A percentile compares a stretch with the other conserved stretches of the same genome.
phyloP scores from a whole-genome alignment of 2,888 invertebrate genomes.

The Cephus spinipes region DNA sequence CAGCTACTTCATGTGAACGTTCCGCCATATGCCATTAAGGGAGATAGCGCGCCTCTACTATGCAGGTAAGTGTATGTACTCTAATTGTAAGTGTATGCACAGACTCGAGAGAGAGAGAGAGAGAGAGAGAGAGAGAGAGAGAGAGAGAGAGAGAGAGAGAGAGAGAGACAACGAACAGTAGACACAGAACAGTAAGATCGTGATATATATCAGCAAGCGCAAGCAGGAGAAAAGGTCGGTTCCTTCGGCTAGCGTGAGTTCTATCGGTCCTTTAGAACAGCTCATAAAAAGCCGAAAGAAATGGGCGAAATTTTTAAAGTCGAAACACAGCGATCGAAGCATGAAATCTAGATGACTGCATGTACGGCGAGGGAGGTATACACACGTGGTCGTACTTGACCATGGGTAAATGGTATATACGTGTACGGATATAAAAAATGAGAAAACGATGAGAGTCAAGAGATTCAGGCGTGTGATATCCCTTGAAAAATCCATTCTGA shows the following conservation, averaged over 20 bases:
- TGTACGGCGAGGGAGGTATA: no score
- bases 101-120: background rate
- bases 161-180: background rate
- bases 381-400: no score
- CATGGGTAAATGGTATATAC: no score
- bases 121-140: no score
- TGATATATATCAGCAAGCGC: background rate
- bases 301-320: background rate
- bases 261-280: background rate
- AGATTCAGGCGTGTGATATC: no score
- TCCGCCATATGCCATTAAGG: constrained; percentile 64
- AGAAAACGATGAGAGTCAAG: no score
- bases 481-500: background rate
- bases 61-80: constrained; percentile 62
- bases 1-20: constrained; percentile 64
- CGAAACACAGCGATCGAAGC: no score
- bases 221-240: background rate
- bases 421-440: no score
- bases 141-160: no score
- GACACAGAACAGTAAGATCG: background rate
- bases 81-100: background rate
- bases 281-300: no score
- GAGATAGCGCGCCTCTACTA: constrained; percentile 64
- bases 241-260: background rate
- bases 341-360: no score